phyloP scores from a whole-genome alignment of 2,888 invertebrate genomes.

The Nephrocerus scutellatus region DNA sequence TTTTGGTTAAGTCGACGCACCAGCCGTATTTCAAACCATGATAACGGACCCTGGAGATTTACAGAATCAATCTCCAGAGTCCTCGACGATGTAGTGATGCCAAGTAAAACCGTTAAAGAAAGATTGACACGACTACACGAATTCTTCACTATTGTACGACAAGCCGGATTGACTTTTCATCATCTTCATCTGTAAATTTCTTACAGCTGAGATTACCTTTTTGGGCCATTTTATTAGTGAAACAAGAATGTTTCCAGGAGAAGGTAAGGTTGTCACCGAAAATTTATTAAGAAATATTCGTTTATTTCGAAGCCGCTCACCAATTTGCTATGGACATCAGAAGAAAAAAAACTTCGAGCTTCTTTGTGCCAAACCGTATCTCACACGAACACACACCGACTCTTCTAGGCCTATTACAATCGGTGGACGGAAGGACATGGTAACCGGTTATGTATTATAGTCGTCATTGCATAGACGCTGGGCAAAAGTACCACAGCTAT shows the following conservation, averaged over 20 bases:
- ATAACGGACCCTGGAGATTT: background rate
- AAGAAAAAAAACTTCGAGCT: too few species aligned
- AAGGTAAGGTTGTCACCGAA: slow-evolving; percentile 4
- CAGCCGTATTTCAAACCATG: slow-evolving; percentile 3
- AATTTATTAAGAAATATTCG: too few species aligned
- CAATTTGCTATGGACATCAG: background rate
- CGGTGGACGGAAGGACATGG: too few species aligned
- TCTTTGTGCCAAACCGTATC: too few species aligned
- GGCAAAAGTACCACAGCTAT: too few species aligned
- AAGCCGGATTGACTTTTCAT: background rate
- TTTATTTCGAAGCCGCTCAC: too few species aligned
- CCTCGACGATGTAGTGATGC: background rate
- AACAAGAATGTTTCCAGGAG: slow-evolving; percentile 4
- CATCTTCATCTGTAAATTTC: too few species aligned
- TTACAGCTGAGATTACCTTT: background rate
- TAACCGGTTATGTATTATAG: too few species aligned
- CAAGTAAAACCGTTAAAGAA: background rate
- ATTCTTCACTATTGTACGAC: background rate
- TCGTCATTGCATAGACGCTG: too few species aligned
- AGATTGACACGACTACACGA: background rate
- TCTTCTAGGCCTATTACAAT: too few species aligned
- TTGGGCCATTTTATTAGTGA: background rate
- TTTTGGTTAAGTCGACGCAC: slow-evolving; percentile 6
- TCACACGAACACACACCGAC: too few species aligned
- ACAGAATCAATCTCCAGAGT: background rate